These are phyloP conservation scores for Hemiscyllium ocellatum DNA, from an alignment of 2,113 vertebrate genomes.

Conservation along the genomic window DNA sequence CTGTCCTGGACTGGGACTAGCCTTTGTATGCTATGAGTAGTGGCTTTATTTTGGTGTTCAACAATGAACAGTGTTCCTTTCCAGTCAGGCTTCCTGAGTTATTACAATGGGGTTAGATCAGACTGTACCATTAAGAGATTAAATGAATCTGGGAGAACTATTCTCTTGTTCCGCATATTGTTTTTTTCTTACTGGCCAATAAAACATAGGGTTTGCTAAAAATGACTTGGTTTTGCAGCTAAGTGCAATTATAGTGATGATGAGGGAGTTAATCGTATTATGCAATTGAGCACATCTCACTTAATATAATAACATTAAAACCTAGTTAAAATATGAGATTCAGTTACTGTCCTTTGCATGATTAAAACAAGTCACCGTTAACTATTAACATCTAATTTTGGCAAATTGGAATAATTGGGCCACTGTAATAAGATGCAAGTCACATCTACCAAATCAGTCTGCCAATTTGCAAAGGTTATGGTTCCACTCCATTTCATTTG, in stretches of 20 bases:
- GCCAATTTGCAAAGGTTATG: neutral
- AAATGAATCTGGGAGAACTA: neutral
- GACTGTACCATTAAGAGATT: neutral
- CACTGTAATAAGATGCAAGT: neutral
- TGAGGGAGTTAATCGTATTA: neutral
- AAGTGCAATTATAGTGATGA: neutral
- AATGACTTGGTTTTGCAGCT: neutral
- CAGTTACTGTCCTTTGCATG: neutral
- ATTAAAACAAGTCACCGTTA: neutral
- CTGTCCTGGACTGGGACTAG: too few relatives aligned
- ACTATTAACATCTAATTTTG: neutral
- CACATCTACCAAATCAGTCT: neutral
- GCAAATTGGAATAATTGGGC: neutral
- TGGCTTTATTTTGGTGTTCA: too few relatives aligned
- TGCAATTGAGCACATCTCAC: neutral
- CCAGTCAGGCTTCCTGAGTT: too few relatives aligned
- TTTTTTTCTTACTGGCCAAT: too few relatives aligned
- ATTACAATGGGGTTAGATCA: neutral
- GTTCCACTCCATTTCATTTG: neutral
- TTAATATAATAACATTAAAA: neutral
- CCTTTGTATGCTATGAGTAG: too few relatives aligned
- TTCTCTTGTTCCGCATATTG: neutral
- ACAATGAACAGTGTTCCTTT: too few relatives aligned
- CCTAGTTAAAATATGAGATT: neutral
- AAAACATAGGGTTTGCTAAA: neutral